Base-by-base conservation (phyloP, 2,888 invertebrate species). In the Agonopterix alstromeriana region DNA sequence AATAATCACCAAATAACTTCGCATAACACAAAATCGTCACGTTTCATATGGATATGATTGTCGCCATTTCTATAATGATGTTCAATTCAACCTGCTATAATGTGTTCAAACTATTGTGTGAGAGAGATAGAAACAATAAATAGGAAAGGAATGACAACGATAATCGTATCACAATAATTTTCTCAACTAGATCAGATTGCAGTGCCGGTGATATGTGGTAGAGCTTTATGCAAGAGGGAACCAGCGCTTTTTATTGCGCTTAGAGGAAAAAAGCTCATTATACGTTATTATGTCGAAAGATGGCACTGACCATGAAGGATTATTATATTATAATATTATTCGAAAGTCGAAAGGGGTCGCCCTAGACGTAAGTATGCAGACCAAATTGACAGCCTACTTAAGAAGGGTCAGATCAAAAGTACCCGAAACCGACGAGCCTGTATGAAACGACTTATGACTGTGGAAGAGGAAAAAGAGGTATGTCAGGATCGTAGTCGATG, bases 111-210 rank as follows among this genome's bases (percentile, higher is more conserved):
- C 10, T 11, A 12, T 11, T 10, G 43, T 67, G 56, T 47, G 60
- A 57, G 48, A 11, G 53, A 53, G 53, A 51, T 43, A 53, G 53
- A 45, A 47, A 57, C 54, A 44, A 60, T 50, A 45, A 65, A 63
- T 62, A 55, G 57, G 54, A 58, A 50, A 53, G 58, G 55, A 64
- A 70, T 62, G 65, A 70, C 56, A 54, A 55, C 55, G 56, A 60
- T 69, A 66, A 73, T 73, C 58, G 55, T 65, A 69, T 70, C 63
- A 70, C 64, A 69, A 70, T 73, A 66, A 70, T 77, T 76, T 67
- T 69, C 63, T 70, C 77, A 82, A 83, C 82, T 76, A 82, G 78
- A 81, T 77, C 70, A 65, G 67, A 74, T 73, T 65, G 60, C 52
- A 27, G 27, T 5, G 27, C 27, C 27, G 27, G 5, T 27, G 27